Conservation (phyloP, 2,113 vertebrate species). For the Caloenas nicobarica region DNA sequence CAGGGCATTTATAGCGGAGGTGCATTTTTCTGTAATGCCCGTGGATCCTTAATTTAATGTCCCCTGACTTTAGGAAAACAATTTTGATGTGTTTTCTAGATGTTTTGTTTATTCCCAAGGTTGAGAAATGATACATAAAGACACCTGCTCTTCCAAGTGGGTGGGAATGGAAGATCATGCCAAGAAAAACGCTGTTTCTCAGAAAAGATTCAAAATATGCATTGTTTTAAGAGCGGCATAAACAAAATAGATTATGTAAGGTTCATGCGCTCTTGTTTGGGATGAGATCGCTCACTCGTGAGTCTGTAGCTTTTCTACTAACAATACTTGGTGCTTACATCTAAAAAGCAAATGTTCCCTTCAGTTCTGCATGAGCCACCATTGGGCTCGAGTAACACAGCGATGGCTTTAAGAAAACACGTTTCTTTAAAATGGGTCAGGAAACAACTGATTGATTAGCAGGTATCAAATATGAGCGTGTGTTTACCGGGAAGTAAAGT, state of each 20-base stretch:
- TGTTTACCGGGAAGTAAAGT: not conserved
- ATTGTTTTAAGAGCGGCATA: conserved; percentile 2
- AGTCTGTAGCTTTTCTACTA: not conserved
- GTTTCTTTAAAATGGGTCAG: not conserved
- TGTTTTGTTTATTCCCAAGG: not conserved
- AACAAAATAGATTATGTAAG: conserved; percentile 15
- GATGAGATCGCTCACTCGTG: not conserved
- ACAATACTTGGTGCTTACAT: not conserved
- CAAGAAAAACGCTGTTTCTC: conserved; percentile 22
- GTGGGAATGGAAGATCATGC: not conserved
- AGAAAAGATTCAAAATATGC: conserved; percentile 28
- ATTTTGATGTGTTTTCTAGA: not conserved
- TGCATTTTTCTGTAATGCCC: not conserved
- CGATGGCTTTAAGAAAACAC: not conserved
- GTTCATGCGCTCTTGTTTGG: not conserved
- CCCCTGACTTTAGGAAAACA: not conserved
- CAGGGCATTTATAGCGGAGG: not conserved
- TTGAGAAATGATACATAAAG: not conserved
- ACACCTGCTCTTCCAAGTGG: conserved; percentile 44
- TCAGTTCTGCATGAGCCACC: not conserved
- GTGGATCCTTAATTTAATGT: not conserved
- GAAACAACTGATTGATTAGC: not conserved
- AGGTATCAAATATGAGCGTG: not conserved
- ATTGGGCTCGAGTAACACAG: not conserved
- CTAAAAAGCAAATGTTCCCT: not conserved